Evolutionary conservation across 2,888 invertebrate genomes (phyloP), one percentile per base, ranked within the genome.

Genomic region (Pseudococcus longispinus): DNA sequence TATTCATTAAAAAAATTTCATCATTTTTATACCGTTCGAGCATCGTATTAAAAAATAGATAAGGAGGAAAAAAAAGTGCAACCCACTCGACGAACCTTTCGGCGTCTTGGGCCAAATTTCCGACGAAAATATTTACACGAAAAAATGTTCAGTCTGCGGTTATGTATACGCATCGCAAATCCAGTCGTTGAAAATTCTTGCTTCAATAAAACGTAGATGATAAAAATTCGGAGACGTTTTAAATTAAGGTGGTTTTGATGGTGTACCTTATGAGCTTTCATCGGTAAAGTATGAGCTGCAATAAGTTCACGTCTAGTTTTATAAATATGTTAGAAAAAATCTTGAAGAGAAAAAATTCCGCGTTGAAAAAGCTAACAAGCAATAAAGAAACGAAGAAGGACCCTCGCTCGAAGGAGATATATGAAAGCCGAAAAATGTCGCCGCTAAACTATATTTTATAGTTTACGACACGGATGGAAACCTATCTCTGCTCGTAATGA

Each of bases 401-500:
- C 84, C 84, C 60, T 84, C 26, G 84, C 55, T 84, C 84, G 84
- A 84, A 84, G 84, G 84, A 84, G 55, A 84, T 84, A 84, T 84
- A 84, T 84, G 84, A 29, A 55, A 84, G 55, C 84, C 84, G 84
- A 84, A 84, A 84, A 84, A 84, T 84, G 84, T 84, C 84, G 55
- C 84, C 84, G 55, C 37, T 84, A 84, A 84, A 84, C 84, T 55
- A 84, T 84, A 84, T 84, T 84, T 84, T 84, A 84, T 84, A 84
- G 84, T 84, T 51, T 84, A 84, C 55, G 84, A 84, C 84, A 29
- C 55, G 84, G 55, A 84, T 84, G 84, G 77, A 84, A 55, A 84
- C 55, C 84, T 84, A 84, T 84, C 84, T 84, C 29, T 32, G 84
- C 60, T 26, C 32, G 60, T 84, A 84, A 84, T 55, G 84, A 84